Evolutionary conservation across 2,113 vertebrate genomes (phyloP).

Genomic region (Steatornis caripensis): DNA sequence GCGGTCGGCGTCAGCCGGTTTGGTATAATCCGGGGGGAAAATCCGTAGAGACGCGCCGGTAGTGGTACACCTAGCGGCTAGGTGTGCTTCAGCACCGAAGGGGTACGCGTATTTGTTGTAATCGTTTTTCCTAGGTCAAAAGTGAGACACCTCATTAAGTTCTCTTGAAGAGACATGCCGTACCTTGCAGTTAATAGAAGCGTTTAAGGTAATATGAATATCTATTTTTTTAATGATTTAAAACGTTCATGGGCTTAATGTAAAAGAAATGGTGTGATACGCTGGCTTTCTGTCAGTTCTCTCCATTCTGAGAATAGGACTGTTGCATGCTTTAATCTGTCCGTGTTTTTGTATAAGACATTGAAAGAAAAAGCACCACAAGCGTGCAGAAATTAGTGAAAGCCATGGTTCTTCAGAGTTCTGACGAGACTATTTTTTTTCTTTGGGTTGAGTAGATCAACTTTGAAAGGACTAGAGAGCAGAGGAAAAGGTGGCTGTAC

Average conservation of each 20-base stretch:
- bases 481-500: not conserved
- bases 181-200: not conserved
- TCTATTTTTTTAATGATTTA: not conserved
- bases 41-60: rapidly evolving
- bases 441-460: not conserved
- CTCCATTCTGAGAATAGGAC: not conserved
- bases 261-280: not conserved
- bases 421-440: not conserved
- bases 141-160: not conserved
- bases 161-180: not conserved
- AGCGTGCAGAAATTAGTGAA: not conserved
- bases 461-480: not conserved
- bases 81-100: rapidly evolving
- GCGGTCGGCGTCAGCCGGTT: not conserved
- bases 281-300: not conserved
- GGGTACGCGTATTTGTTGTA: rapidly evolving
- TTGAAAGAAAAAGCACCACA: not conserved
- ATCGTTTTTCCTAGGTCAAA: not conserved
- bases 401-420: not conserved
- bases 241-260: not conserved
- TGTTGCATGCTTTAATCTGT: not conserved
- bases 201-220: not conserved
- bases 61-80: rapidly evolving
- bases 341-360: not conserved
- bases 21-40: not conserved